Base-by-base conservation (phyloP, 2,888 invertebrate species). In the Mamestra brassicae region DNA sequence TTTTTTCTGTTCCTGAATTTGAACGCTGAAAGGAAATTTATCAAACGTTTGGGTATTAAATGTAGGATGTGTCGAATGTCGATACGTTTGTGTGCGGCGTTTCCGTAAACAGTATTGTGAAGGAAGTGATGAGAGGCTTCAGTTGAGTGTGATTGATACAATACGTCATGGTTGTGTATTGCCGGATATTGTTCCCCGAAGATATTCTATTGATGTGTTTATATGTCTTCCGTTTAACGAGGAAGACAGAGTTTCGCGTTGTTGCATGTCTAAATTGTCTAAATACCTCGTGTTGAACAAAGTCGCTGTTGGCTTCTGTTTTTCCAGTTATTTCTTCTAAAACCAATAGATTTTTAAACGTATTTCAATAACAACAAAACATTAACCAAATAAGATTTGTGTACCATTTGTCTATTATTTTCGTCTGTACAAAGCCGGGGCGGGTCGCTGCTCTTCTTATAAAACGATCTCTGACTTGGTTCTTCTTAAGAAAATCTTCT, bases 111-210 rank as follows among this genome's bases (percentile, higher is more conserved):
- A 34, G 36, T 54, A n/a, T 36, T 63, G 62, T 75, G 3, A 13
- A 58, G 55, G 60, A 61, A 76, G 26, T 26, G 26, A 26, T 34
- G 67, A n/a, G 11, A 62, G 76, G 34, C n/a, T 78, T 72, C 73
- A 36, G 60, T 57, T 38, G 36, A 52, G 58, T 77, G 54, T 77
- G 65, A 73, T 68, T 65, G 67, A 68, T 64, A 77, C 47, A 71
- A 62, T 65, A 60, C n/a, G 69, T 52, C 67, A 38, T 15, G 55
- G 55, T 63, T 60, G 57, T 71, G 11, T 58, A 26, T n/a, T 11
- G 26, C 3, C 15, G 7, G 54, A 6, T 45, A 58, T 67, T 77
- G 64, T 54, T 47, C 2, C 5, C 7, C 11, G 26, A 45, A 36
- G n/a, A 52, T 76, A 52, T 17, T 45, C 0, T 36, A 38, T n/a